Conservation (phyloP, 2,888 invertebrate genomes). For the Lydus trimaculatus region DNA sequence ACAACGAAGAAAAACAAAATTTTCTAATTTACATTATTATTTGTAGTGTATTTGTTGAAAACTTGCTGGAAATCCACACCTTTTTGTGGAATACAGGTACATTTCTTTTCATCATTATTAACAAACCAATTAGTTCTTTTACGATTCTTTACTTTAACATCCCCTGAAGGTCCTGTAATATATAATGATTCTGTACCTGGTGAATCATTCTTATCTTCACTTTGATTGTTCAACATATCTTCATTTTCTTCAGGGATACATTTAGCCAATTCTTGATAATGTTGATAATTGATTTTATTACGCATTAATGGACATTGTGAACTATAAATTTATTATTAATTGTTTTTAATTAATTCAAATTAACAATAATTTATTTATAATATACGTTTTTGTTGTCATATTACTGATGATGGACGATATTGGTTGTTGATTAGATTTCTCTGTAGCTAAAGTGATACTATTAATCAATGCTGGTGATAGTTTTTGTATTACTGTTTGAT, state of each 20-base stretch:
- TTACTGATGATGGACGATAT: conserved; percentile 53
- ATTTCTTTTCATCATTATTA: conserved; percentile 42
- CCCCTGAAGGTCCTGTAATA: conserved; percentile 51
- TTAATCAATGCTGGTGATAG: conserved; percentile 60
- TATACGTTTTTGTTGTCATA: conserved; percentile 47
- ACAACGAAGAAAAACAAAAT: too few relatives aligned
- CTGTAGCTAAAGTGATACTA: conserved; percentile 59
- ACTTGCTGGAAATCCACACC: conserved; percentile 54
- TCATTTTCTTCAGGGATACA: conserved; percentile 51
- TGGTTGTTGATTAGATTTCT: conserved; percentile 50
- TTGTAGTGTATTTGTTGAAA: conserved; percentile 41
- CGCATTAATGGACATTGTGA: conserved; percentile 52
- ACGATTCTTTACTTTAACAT: conserved; percentile 45
- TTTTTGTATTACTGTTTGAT: conserved; percentile 48
- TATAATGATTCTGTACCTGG: conserved; percentile 39
- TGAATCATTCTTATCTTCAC: conserved; percentile 39
- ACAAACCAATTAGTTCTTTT: conserved; percentile 41
- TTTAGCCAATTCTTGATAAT: conserved; percentile 57
- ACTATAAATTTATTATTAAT: conserved; percentile 17
- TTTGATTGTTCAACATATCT: conserved; percentile 30
- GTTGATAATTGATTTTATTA: conserved; percentile 52
- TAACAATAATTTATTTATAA: neutral
- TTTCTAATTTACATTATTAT: conserved; percentile 3
- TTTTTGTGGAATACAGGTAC: conserved; percentile 52
- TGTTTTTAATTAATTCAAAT: neutral